phyloP scores from a whole-genome alignment of 1,140 invertebrate species.

The Coelopa frigida region DNA sequence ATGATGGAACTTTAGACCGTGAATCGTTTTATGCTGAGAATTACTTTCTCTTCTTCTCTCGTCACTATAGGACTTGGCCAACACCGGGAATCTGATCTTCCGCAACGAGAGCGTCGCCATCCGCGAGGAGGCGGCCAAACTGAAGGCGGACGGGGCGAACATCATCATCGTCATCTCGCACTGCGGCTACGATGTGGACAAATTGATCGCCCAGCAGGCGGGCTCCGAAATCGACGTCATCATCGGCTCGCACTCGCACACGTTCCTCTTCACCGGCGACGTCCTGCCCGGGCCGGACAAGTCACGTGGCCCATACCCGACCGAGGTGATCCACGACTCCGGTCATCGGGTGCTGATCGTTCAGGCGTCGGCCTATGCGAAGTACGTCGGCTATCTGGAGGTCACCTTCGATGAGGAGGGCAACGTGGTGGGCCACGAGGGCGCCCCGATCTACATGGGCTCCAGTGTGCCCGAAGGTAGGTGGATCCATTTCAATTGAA shows the following conservation, averaged over 20 bases:
- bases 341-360: constrained; percentile 57
- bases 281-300: constrained; percentile 51
- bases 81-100: constrained; percentile 56
- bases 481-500: constrained; percentile 3
- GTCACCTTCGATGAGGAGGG: constrained; percentile 68
- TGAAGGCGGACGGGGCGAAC: constrained; percentile 57
- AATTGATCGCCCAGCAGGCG: constrained; percentile 57
- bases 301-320: constrained; percentile 57
- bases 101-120: constrained; percentile 61
- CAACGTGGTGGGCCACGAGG: constrained; percentile 58
- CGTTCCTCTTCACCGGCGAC: constrained; percentile 59
- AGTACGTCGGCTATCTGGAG: constrained; percentile 67
- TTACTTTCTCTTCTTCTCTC: neutral
- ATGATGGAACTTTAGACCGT: neutral
- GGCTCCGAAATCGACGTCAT: constrained; percentile 66
- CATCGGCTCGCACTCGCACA: constrained; percentile 83
- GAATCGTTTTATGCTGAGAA: too few species aligned
- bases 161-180: constrained; percentile 77
- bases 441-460: constrained; percentile 69
- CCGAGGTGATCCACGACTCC: constrained; percentile 52
- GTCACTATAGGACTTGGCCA: constrained; percentile 49
- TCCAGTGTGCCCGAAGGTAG: constrained; percentile 55
- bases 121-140: constrained; percentile 53
- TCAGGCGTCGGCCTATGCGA: constrained; percentile 61
- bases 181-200: constrained; percentile 63